These are phyloP conservation scores for Noctuana brunneofusca DNA, from an alignment of 2,888 invertebrate species.

Conservation along the genomic window DNA sequence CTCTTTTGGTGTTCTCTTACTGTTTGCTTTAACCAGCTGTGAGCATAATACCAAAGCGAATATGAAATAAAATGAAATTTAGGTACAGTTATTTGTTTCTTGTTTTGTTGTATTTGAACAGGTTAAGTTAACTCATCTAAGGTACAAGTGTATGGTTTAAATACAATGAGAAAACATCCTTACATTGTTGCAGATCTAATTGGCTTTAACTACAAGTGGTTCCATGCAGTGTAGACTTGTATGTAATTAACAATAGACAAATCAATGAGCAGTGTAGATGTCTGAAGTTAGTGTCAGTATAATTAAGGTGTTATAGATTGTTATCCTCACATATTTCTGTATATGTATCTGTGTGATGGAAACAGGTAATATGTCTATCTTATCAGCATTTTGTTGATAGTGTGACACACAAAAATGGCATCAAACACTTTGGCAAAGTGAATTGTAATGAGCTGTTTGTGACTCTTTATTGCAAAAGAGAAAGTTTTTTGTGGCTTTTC, in stretches of 20 bases:
- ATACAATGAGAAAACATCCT: conserved; percentile 5
- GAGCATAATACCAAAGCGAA: conserved; percentile 57
- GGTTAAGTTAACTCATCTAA: conserved; percentile 37
- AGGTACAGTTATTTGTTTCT: conserved; percentile 51
- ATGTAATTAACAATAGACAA: conserved; percentile 38
- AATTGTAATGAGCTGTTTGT: conserved; percentile 14
- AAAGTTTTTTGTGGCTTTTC: conserved; percentile 44
- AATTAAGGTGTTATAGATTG: background rate
- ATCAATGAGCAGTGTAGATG: conserved; percentile 23
- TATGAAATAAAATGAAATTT: conserved; percentile 82
- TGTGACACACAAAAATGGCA: conserved; percentile 6
- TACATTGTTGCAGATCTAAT: conserved; percentile 33
- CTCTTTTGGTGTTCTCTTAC: conserved; percentile 42
- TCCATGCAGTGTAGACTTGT: conserved; percentile 49
- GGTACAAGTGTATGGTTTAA: conserved; percentile 6
- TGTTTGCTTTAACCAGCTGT: conserved; percentile 60
- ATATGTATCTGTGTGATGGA: background rate
- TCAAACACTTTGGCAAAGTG: conserved; percentile 5
- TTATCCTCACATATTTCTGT: background rate
- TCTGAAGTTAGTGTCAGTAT: background rate
- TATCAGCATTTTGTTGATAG: conserved; percentile 3
- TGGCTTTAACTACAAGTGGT: conserved; percentile 40
- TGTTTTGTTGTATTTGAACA: conserved; percentile 36
- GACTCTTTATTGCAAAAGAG: conserved; percentile 42
- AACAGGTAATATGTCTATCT: conserved; percentile 12